These are phyloP conservation scores for Cirrhinus mrigala DNA, from an alignment of 2,797 vertebrate genomes.

Conservation along the genomic window DNA sequence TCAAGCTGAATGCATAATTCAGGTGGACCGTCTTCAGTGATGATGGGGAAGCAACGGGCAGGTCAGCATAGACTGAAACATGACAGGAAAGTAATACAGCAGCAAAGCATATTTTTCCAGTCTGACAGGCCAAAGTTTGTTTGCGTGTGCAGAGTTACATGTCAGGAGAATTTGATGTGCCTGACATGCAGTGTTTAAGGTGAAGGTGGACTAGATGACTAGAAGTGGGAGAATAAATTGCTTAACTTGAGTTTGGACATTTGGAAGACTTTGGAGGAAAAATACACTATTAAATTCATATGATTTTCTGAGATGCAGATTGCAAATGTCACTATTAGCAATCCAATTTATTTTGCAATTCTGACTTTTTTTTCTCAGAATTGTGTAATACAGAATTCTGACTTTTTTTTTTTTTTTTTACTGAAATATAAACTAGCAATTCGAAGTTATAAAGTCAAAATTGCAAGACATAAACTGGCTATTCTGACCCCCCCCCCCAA, in stretches of 20 bases:
- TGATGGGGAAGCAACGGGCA: slow-evolving; percentile 21
- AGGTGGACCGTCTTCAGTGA: slow-evolving; percentile 5
- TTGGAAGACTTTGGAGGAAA: neutral
- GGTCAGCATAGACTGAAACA: slow-evolving; percentile 40
- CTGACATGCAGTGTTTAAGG: neutral
- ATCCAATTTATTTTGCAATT: neutral
- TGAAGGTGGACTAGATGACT: slow-evolving; percentile 3
- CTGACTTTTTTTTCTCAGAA: no score
- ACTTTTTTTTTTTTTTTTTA: no score
- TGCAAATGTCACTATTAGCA: neutral
- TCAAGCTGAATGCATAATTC: slow-evolving; percentile 31
- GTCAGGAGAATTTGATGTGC: slow-evolving; percentile 7
- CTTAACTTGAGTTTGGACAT: neutral
- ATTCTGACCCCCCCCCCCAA: no score
- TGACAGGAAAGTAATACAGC: slow-evolving; percentile 25
- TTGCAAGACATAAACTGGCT: no score
- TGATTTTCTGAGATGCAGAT: neutral
- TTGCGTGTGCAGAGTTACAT: slow-evolving; percentile 18
- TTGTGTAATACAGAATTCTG: no score
- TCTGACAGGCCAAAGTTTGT: slow-evolving; percentile 25
- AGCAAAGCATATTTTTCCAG: slow-evolving; percentile 14
- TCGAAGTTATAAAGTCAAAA: no score
- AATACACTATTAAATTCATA: neutral
- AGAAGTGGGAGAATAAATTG: slow-evolving; percentile 9
- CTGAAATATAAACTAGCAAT: no score